phyloP scores from a whole-genome alignment of 2,797 vertebrate species.

The Anisognathus igniventris region DNA sequence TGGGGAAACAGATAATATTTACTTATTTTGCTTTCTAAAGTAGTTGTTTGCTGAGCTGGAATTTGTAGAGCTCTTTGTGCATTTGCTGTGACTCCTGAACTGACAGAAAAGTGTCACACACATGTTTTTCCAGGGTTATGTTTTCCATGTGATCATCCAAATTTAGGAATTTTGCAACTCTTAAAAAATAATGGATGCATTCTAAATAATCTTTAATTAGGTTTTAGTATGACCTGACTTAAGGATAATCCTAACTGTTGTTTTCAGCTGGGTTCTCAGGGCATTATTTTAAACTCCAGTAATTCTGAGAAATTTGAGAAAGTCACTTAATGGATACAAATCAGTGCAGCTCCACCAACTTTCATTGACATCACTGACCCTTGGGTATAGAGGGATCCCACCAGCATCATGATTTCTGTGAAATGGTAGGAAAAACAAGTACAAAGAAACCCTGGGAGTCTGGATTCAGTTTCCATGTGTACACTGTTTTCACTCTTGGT shows the following conservation, averaged over 20 bases:
- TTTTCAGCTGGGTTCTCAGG: neutral
- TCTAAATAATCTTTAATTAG: neutral
- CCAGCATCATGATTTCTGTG: conserved; percentile 20
- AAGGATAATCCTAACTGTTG: neutral
- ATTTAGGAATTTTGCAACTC: neutral
- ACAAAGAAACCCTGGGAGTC: conserved; percentile 10
- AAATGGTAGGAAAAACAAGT: conserved; percentile 28
- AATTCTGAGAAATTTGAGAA: conserved; percentile 18
- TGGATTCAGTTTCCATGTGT: neutral
- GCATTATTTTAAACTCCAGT: conserved; percentile 8
- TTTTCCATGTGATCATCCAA: neutral
- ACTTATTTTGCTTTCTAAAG: neutral
- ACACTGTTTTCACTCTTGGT: neutral
- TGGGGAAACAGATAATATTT: neutral
- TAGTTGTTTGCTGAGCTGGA: neutral
- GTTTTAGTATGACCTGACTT: neutral
- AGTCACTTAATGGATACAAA: neutral
- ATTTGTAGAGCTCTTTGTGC: neutral
- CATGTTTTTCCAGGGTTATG: neutral
- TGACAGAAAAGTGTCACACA: neutral
- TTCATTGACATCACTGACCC: conserved; percentile 8
- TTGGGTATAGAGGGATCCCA: neutral
- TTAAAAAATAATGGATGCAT: neutral
- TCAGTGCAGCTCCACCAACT: conserved; percentile 10
- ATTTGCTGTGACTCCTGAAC: neutral